Conservation (phyloP, 2,888 invertebrate genomes). For the Drosophila ezoana region DNA sequence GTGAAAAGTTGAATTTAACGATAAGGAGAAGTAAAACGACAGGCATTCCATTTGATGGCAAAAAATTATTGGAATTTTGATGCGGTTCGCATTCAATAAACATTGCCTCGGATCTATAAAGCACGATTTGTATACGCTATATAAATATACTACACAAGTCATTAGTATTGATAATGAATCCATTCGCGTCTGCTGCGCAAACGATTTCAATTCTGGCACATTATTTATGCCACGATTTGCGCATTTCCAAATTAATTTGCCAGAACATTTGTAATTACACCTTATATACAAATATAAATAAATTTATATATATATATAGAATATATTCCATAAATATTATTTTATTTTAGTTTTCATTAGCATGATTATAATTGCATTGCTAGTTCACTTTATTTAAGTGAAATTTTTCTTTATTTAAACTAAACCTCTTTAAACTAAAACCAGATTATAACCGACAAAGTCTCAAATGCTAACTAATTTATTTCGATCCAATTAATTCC, state of each 20-base stretch:
- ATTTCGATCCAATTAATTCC: slow-evolving; percentile 8
- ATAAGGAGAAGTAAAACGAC: slow-evolving; percentile 42
- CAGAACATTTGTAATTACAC: slow-evolving; percentile 6
- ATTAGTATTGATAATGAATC: slow-evolving; percentile 46
- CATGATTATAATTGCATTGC: too few species aligned
- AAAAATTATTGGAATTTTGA: slow-evolving; percentile 45
- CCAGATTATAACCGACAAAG: too few species aligned
- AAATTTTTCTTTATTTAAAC: too few species aligned
- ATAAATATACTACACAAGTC: slow-evolving; percentile 2
- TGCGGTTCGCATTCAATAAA: slow-evolving; percentile 12
- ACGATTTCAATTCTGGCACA: slow-evolving; percentile 21
- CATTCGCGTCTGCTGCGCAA: slow-evolving; percentile 31
- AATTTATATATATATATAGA: background rate
- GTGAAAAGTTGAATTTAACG: slow-evolving; percentile 52
- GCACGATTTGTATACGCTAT: slow-evolving; percentile 18
- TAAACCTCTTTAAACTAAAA: too few species aligned
- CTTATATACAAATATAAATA: too few species aligned
- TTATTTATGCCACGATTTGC: slow-evolving; percentile 12
- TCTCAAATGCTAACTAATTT: too few species aligned
- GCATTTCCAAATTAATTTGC: slow-evolving; percentile 4
- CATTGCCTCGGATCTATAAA: slow-evolving; percentile 13
- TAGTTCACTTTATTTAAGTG: too few species aligned
- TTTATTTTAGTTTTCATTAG: too few species aligned
- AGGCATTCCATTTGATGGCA: slow-evolving; percentile 56
- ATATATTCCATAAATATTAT: too few species aligned